Evolutionary conservation across 2,113 vertebrate genomes (phyloP), one percentile per base, ranked within the genome.

Genomic region (Bolborhynchus lineola): DNA sequence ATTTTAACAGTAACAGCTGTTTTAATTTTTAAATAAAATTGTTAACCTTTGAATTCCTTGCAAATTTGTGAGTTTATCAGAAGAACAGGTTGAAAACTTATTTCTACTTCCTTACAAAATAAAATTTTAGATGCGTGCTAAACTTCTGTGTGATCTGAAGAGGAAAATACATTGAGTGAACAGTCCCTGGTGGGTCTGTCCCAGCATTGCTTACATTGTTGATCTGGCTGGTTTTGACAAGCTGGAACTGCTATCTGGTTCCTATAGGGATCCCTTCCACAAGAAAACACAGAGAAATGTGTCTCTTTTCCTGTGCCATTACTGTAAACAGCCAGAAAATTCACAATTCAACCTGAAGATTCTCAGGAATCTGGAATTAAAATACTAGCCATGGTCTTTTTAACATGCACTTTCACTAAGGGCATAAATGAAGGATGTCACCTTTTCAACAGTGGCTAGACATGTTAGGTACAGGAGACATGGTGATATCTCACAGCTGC

Each of bases 151-250:
- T 65, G 39, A 79, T 88, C 25, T 84, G 88, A 90, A 90, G 60
- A 63, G 42, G 29, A 89, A 92, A 86, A 89, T 44, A 67, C 25
- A 57, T 8, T 15, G 53, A 83, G 64, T 21, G 46, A 71, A 52
- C 42, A 26, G 82, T 92, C 52, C 53, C 72, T 88, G 20, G 35
- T 55, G 82, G 5, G 7, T 55, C 33, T 49, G 13, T 82, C 37
- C 60, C 25, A 37, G n/a, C 71, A 55, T 29, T 68, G 39, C 19
- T 67, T 59, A 59, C 0, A 1, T 23, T 87, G 46, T 82, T 88
- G 57, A 80, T 86, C 21, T 68, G 72, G 21, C 59, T 96, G 69
- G 17, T 90, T 96, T 92, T 95, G 65, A 85, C 81, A 92, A 75
- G 42, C 17, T 88, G 23, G 35, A 91, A 53, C 26, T 37, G 24